A percentile compares a stretch with the other conserved stretches of the same genome.
Conservation (phyloP, 2,113 vertebrate genomes). For the Fregata magnificens region DNA sequence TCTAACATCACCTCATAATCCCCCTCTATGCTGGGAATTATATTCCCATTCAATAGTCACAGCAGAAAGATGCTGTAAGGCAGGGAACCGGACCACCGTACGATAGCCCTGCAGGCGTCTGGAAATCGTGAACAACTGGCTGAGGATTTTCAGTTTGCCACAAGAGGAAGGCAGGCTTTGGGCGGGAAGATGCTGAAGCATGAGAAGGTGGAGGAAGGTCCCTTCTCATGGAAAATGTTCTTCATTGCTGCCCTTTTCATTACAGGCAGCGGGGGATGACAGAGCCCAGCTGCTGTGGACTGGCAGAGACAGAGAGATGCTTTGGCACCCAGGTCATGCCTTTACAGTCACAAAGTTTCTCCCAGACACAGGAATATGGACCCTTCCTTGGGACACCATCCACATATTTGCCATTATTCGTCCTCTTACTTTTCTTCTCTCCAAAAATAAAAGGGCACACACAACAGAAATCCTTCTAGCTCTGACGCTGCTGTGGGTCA, state of each 20-base stretch:
- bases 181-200: not conserved
- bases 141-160: not conserved
- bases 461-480: not conserved
- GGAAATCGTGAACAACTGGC: not conserved
- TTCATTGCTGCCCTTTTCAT: not conserved
- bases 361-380: not conserved
- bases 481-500: not conserved
- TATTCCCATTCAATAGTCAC: not conserved
- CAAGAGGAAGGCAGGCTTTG: not conserved
- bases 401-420: not conserved
- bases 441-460: not conserved
- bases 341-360: not conserved
- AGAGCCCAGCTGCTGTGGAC: not conserved
- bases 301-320: not conserved
- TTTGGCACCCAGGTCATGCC: not conserved
- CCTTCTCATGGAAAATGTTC: not conserved
- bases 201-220: not conserved
- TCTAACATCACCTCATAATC: not conserved
- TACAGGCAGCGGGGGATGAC: not conserved
- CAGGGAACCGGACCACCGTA: not conserved
- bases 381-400: not conserved
- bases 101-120: accelerated
- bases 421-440: not conserved
- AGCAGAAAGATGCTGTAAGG: not conserved
- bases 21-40: not conserved